Evolutionary conservation across 2,888 invertebrate genomes (phyloP).

Genomic region (Spilarctia lutea): DNA sequence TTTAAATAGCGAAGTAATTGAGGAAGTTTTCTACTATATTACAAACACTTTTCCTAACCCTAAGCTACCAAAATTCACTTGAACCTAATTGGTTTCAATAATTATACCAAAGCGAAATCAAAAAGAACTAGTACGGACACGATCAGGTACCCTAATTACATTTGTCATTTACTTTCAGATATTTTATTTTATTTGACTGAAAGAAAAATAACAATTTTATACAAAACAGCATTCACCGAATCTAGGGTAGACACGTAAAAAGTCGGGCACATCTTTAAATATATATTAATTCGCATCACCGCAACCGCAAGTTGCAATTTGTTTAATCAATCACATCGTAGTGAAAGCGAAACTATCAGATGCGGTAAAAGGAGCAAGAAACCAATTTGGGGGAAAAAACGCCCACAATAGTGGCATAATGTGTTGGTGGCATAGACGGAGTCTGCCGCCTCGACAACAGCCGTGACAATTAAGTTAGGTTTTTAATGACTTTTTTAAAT

Average conservation of each 20-base stretch:
- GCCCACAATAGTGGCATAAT: conserved; percentile 51
- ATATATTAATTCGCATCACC: conserved; percentile 45
- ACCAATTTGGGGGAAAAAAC: conserved; percentile 54
- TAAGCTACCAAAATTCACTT: background rate
- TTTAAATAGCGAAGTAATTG: background rate
- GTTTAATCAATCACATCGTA: conserved; percentile 63
- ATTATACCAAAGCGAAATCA: background rate
- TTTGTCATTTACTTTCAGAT: background rate
- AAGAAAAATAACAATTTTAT: background rate
- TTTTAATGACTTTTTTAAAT: conserved; percentile 65
- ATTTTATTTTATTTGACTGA: background rate
- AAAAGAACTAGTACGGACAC: background rate
- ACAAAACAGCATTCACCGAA: conserved; percentile 7
- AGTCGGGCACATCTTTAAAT: conserved; percentile 32
- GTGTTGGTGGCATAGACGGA: conserved; percentile 45
- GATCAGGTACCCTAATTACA: background rate
- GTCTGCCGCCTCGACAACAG: conserved; percentile 56
- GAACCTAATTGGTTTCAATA: background rate
- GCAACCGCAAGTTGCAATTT: conserved; percentile 57
- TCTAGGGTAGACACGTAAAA: conserved; percentile 7
- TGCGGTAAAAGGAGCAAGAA: conserved; percentile 56
- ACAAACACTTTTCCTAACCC: background rate
- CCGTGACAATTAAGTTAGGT: conserved; percentile 81
- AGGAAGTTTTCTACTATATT: background rate
- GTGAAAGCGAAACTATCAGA: conserved; percentile 75